Conservation (phyloP, 2,113 vertebrate genomes). For the Apteryx mantelli region DNA sequence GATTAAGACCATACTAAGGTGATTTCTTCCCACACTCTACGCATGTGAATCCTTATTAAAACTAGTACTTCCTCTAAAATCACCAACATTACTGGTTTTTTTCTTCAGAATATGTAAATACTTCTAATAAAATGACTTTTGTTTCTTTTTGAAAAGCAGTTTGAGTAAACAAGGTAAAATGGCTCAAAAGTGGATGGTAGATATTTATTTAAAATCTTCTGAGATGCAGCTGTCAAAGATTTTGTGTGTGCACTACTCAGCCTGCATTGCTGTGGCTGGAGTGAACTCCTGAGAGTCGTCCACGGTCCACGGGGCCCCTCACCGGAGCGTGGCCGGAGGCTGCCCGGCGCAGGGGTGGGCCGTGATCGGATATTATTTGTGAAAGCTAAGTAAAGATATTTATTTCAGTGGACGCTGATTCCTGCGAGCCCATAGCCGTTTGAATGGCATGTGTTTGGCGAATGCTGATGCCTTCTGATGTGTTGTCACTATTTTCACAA, state of each 20-base stretch:
- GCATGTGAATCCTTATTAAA: not conserved
- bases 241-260: fast-evolving
- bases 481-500: not conserved
- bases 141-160: not conserved
- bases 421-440: not conserved
- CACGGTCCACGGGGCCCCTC: no score
- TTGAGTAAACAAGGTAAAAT: not conserved
- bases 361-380: not conserved
- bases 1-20: not conserved
- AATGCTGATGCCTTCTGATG: no score
- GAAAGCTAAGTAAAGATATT: not conserved
- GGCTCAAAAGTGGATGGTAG: not conserved
- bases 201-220: not conserved
- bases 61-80: not conserved
- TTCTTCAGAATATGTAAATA: not conserved
- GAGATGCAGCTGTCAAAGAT: not conserved
- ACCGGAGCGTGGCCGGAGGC: not conserved
- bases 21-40: not conserved
- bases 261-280: not conserved
- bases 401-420: not conserved
- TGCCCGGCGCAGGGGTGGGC: not conserved
- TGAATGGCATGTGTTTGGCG: not conserved
- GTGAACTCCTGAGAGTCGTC: no score
- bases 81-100: not conserved
- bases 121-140: not conserved